Evolutionary conservation across 2,888 invertebrate species (phyloP), one percentile per base, ranked within the genome.

Genomic region (Polylopha cassiicola): DNA sequence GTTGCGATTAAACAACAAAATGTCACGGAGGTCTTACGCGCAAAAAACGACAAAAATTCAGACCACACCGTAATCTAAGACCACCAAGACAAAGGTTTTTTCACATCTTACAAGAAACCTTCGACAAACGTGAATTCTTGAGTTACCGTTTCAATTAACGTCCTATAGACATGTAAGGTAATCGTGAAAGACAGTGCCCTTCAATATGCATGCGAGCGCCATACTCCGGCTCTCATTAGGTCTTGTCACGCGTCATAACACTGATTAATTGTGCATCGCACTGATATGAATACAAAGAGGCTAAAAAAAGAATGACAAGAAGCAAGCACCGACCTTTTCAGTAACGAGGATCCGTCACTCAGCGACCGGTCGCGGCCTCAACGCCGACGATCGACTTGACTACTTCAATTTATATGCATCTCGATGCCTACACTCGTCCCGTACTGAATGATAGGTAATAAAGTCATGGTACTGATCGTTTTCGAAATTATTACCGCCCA

Each of bases 331-430:
- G 78, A 78, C 77, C 78, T 77, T n/a, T 73, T 73, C 62, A 50
- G 66, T 81, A 82, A 82, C 80, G 78, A 82, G 78, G 51, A 58
- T 65, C 72, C 62, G 79, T 78, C 79, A 77, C 53, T 75, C 77
- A 72, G 58, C 58, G 57, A 44, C 48, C 48, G 32, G 31, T 36
- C 44, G 46, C 44, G 27, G 48, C 48, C 42, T 44, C 52, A 49
- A 52, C 50, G 49, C 44, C 50, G 39, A 41, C 47, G 46, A 43
- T 44, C 33, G 57, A 61, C 70, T 65, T 66, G 74, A 77, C 78
- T 71, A 65, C 61, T 65, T 62, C 69, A 73, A 81, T 80, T 78
- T 79, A 77, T 74, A 72, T 70, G 66, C 69, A 73, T 70, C 63
- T 52, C 57, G 53, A 65, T 66, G 59, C 62, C 51, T 54, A 55